phyloP scores from a whole-genome alignment of 2,797 vertebrate species.

The Oreochromis mossambicus region DNA sequence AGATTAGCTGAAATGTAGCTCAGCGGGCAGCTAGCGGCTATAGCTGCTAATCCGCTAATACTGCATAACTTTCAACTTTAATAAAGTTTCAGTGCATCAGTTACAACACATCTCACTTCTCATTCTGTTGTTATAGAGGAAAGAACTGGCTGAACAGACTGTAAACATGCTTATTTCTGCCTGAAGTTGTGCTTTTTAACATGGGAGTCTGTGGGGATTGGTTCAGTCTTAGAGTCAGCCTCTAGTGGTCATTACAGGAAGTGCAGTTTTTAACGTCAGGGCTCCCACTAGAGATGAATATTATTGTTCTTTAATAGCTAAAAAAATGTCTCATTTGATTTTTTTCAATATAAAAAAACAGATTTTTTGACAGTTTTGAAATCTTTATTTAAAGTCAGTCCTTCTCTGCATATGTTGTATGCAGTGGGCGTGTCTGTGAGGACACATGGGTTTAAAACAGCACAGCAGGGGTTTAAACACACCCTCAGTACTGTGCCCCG shows the following conservation, averaged over 20 bases:
- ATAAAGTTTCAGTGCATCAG: neutral
- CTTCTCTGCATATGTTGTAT: neutral
- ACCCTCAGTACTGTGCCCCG: constrained; percentile 30
- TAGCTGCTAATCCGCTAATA: neutral
- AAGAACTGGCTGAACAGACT: neutral
- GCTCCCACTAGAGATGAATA: neutral
- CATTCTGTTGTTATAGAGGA: neutral
- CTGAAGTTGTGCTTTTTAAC: neutral
- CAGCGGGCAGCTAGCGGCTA: neutral
- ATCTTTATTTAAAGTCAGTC: neutral
- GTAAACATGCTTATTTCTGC: neutral
- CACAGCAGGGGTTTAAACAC: constrained; percentile 43
- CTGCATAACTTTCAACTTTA: neutral
- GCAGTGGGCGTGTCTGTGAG: constrained; percentile 6
- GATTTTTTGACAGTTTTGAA: neutral
- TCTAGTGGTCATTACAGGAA: neutral
- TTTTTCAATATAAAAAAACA: neutral
- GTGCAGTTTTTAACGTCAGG: neutral
- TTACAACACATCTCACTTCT: neutral
- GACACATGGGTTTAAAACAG: constrained; percentile 29
- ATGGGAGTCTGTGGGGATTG: neutral
- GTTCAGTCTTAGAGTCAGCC: neutral
- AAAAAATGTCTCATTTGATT: neutral
- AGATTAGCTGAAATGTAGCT: neutral
- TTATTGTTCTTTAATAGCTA: neutral